Base-by-base conservation (phyloP, 2,113 vertebrate species). In the Cnemophilus loriae region DNA sequence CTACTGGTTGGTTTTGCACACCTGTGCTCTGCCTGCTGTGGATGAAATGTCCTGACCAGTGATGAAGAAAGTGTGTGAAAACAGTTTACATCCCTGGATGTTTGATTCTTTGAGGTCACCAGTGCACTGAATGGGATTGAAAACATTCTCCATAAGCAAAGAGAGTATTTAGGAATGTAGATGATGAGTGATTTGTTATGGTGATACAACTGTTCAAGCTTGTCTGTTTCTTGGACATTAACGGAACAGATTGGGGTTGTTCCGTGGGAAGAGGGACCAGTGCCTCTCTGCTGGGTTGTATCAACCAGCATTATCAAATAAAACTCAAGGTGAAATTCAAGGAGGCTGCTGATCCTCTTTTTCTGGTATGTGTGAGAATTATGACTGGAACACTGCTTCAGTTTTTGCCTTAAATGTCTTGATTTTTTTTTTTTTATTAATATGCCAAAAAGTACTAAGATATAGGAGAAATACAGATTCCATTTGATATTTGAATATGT, bases 401-500 rank as follows among this genome's bases (percentile, higher is more conserved):
- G 3, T 17, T 87, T 89, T 74, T 74, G 18, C 42, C 68, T 20
- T 61, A 27, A n/a, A 75, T 13, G 3, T 71, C 35, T 35, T 39
- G 24, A 7, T n/a, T 56, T 90, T 71, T 91, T 47, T 57, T 41
- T 12, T 23, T 44, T 50, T 41, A 46, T 68, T 70, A 75, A 32
- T 56, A 59, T 57, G 56, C 9, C 65, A 64, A 91, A 91, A 82
- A 28, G 53, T 41, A 83, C 47, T 65, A 49, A 94, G 55, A 14
- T 65, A 20, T 13, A 69, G 35, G 41, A 90, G 67, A 90, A 82
- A 73, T 46, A 71, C 22, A 68, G 46, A 78, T 95, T 91, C 59
- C 9, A 49, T 80, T 91, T 85, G 79, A 26, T 95, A 78, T 79
- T 84, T 95, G 91, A 95, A 71, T 95, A 76, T 87, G 41, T 89